Conservation (phyloP, 1,140 invertebrate species). For the Cotesia chilonis region DNA sequence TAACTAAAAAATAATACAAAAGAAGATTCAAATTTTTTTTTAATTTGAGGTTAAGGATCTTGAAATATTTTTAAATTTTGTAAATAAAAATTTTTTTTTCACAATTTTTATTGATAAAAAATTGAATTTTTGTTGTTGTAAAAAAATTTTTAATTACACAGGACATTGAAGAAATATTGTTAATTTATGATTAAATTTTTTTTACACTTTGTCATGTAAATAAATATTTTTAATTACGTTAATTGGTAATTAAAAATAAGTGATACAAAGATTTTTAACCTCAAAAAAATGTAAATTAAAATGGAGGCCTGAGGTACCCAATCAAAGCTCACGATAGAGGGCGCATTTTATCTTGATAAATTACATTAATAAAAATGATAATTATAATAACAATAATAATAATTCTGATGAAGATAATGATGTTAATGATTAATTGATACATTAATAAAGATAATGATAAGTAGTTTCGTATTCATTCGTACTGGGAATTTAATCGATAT, state of each 20-base stretch:
- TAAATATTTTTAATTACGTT: too few species aligned
- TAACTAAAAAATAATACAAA: not conserved
- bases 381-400: not conserved
- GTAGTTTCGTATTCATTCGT: conserved; percentile 58
- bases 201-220: too few species aligned
- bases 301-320: conserved; percentile 19
- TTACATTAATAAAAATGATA: not conserved
- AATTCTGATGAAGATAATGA: conserved; percentile 1
- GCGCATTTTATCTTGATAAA: conserved; percentile 39
- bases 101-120: too few species aligned
- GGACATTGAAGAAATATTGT: too few species aligned
- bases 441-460: conserved; percentile 38
- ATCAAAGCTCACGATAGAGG: conserved; percentile 26
- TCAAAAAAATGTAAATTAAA: not conserved
- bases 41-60: not conserved
- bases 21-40: not conserved
- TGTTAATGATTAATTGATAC: not conserved
- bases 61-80: too few species aligned
- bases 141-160: too few species aligned
- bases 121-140: too few species aligned
- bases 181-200: too few species aligned
- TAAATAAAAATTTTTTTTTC: not conserved
- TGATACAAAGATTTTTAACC: conserved; percentile 8
- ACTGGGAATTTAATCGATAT: conserved; percentile 44
- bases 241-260: not conserved